Base-by-base conservation (phyloP, 2,888 invertebrate genomes). In the Phaedon cochleariae region DNA sequence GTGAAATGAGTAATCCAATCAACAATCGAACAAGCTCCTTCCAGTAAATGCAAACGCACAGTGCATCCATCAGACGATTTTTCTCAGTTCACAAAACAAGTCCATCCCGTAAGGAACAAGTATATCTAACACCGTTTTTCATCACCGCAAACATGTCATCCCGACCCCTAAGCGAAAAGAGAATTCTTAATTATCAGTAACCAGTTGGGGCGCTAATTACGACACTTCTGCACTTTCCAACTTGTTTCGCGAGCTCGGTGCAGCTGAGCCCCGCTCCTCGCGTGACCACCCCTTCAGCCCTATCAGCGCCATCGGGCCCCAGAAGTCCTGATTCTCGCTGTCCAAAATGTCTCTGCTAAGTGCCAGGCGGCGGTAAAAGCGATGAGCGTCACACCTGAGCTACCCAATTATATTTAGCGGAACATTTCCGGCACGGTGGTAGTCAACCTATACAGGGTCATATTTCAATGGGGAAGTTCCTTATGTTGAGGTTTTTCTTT, bases 231-330 rank as follows among this genome's bases (percentile, higher is more conserved):
- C 63, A 62, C 65, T 60, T 60, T 37, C 34, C 60, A 68, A 65
- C 63, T 62, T 61, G 62, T 62, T 64, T 62, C 63, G 59, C 53
- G 62, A 37, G 63, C 53, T 57, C 34, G 31, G 59, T 67, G 69
- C 71, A 71, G 71, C 69, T 71, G 71, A 67, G 71, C 64, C 71
- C 60, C 67, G 48, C 55, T 69, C 62, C 57, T 63, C 60, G 57
- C 59, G 22, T 58, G 57, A 41, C 31, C 31, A n/a, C n/a, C n/a
- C n/a, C n/a, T n/a, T n/a, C n/a, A n/a, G n/a, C n/a, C n/a, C n/a
- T n/a, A n/a, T n/a, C n/a, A n/a, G n/a, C n/a, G n/a, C n/a, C n/a
- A n/a, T n/a, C n/a, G n/a, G n/a, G n/a, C n/a, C n/a, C n/a, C n/a
- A n/a, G n/a, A n/a, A n/a, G n/a, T 58, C 57, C 58, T 58, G 58